phyloP scores from a whole-genome alignment of 1,140 invertebrate genomes.

The Pectinophora gossypiella region DNA sequence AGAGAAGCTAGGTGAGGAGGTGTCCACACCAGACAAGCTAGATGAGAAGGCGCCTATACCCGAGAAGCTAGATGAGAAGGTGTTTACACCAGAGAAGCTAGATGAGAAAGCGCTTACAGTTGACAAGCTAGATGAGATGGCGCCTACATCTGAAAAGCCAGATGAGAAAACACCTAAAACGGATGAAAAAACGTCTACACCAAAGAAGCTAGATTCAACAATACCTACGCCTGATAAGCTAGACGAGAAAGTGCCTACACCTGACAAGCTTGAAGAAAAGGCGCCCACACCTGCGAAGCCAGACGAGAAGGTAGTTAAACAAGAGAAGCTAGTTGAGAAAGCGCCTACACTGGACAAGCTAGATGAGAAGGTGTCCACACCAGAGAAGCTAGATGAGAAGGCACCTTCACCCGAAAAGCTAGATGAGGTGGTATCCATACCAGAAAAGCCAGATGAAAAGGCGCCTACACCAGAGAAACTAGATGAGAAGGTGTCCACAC shows the following conservation, averaged over 20 bases:
- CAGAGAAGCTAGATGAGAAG: neutral
- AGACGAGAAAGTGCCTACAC: slow-evolving; percentile 1
- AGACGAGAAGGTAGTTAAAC: neutral
- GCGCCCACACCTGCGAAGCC: neutral
- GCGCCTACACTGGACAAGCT: neutral
- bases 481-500: neutral
- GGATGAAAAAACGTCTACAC: neutral
- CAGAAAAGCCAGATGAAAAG: slow-evolving; percentile 3
- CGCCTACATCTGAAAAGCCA: neutral
- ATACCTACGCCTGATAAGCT: neutral
- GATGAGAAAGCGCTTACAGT: neutral
- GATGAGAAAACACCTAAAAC: neutral
- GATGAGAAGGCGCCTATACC: slow-evolving; percentile 2
- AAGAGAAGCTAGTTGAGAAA: neutral
- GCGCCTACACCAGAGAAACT: neutral
- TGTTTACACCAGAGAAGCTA: neutral
- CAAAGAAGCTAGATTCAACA: neutral
- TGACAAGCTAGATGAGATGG: neutral
- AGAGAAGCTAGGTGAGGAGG: neutral
- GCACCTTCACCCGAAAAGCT: neutral
- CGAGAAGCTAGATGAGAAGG: neutral
- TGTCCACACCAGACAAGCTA: neutral
- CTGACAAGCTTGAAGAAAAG: neutral
- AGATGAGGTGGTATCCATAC: too few species aligned
- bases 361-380: neutral